Conservation (phyloP, 2,113 vertebrate species). For the Cettia cetti region DNA sequence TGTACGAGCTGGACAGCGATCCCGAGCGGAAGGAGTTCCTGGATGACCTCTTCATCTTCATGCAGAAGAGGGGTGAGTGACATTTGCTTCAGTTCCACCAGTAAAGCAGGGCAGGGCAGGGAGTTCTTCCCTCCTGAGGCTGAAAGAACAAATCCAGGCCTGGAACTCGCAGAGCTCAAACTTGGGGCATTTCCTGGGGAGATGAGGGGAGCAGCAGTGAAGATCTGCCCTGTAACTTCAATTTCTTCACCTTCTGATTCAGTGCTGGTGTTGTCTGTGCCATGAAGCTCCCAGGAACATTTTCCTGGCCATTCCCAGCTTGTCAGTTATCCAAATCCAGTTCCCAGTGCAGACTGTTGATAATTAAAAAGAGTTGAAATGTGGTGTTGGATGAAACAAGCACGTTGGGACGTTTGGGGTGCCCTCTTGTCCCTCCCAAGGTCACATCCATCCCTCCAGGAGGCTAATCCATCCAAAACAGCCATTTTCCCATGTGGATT, state of each 20-base stretch:
- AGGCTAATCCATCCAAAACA: neutral
- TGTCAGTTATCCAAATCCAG: neutral
- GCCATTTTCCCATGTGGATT: neutral
- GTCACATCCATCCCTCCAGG: neutral
- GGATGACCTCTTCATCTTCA: constrained; percentile 93
- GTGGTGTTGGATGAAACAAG: neutral
- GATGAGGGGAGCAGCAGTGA: neutral
- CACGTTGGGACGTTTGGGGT: accelerated
- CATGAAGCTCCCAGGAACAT: neutral
- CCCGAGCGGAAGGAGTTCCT: constrained; percentile 93
- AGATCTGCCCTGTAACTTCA: neutral
- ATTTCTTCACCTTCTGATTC: neutral
- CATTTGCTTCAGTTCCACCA: accelerated
- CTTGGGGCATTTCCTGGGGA: neutral
- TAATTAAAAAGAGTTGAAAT: accelerated
- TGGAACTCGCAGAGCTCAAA: neutral
- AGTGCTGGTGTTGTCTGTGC: accelerated
- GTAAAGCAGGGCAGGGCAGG: neutral
- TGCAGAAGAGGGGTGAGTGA: constrained; percentile 95
- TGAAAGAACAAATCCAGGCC: neutral
- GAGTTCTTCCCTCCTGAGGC: neutral
- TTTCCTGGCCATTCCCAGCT: neutral
- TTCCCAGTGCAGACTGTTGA: neutral
- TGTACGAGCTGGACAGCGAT: constrained; percentile 93
- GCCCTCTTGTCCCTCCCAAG: neutral